Base-by-base conservation (phyloP, 2,113 vertebrate species). In the Spermophilus dauricus region DNA sequence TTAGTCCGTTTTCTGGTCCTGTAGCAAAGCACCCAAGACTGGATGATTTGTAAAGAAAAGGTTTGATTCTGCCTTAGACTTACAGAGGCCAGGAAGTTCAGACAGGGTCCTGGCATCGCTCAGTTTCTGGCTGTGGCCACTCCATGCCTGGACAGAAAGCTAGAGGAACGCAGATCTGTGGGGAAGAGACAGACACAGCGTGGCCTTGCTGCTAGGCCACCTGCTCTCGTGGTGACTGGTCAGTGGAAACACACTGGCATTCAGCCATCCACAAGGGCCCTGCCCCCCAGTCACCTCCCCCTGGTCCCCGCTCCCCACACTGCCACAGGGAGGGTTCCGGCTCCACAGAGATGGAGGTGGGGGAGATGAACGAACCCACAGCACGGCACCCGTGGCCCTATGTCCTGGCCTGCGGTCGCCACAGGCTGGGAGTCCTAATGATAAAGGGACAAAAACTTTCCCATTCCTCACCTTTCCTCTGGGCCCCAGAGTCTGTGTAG, bases 401-500 rank as follows among this genome's bases (percentile, higher is more conserved):
- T 8, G 45, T 45, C 45, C 45, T 42, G 22, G 34, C 22, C 14
- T 32, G 22, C 10, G 42, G 53, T 90, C 65, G 28, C 30, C 39
- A 24, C 32, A 53, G 61, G 75, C 87, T 22, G 13, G 9, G 28
- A 42, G 16, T 37, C 24, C 18, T n/a, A 18, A 67, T 84, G 53
- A 30, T 9, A 20, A 78, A 72, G 56, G 14, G 3, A n/a, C 26
- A 30, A 11, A 7, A 78, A 16, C 18, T 42, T 32, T 67, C 22
- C 22, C 28, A 8, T 18, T 67, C 45, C 16, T 77, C 10, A 10
- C 70, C 75, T 45, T 70, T 80, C 18, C 45, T 8, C 14, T 28
- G 0, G 20, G 8, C 26, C 37, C 82, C 45, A 4, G n/a, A 18
- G 2, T 30, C 65, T 17, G 0, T n/a, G 7, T n/a, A 14, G 56